Conservation (phyloP, 2,113 vertebrate species). For the Glaucidium brasilianum region DNA sequence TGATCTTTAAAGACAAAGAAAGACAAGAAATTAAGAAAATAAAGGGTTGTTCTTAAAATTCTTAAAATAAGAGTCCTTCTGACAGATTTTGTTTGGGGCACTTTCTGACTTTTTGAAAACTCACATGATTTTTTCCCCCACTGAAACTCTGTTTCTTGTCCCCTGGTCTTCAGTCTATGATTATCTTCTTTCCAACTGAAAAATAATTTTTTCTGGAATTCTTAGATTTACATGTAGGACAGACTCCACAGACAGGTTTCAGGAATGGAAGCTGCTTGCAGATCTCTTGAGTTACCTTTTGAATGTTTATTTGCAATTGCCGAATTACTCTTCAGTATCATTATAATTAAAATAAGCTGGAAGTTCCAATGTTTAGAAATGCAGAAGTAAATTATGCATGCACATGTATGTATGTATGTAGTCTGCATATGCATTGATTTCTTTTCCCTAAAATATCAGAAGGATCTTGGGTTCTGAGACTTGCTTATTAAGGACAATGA, state of each 20-base stretch:
- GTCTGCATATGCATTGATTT: neutral
- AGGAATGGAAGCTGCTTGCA: neutral
- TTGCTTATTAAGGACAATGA: neutral
- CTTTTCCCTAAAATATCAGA: neutral
- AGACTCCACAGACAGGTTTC: neutral
- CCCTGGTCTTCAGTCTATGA: neutral
- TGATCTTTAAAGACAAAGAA: neutral
- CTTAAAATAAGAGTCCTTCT: neutral
- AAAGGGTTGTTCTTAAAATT: neutral
- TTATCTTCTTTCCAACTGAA: neutral
- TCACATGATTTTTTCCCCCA: neutral
- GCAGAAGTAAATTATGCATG: neutral
- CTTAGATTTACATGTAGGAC: neutral
- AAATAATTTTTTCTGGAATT: neutral
- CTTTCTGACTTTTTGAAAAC: neutral
- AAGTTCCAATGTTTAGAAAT: neutral
- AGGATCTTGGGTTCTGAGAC: neutral
- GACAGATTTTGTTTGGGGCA: neutral
- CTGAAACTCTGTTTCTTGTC: neutral
- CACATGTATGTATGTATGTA: neutral
- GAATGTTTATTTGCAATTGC: neutral
- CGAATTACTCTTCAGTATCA: neutral
- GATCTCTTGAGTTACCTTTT: neutral
- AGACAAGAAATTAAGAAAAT: neutral
- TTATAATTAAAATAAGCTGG: neutral